Base-by-base conservation (phyloP, 1,140 invertebrate genomes). In the Zaprionus vittiger region DNA sequence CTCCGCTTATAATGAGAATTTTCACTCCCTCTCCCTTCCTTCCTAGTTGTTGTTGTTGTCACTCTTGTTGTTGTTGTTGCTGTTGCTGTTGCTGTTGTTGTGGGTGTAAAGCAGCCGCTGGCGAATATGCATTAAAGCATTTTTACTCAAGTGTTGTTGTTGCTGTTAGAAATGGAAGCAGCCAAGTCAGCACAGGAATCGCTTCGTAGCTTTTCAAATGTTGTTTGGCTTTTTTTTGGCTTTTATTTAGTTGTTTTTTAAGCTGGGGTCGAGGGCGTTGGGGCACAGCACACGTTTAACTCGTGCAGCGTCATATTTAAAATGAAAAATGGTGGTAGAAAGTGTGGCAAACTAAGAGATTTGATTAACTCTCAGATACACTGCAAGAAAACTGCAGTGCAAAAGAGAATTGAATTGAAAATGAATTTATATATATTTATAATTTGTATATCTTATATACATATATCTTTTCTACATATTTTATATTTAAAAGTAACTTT, bases 1-100 rank as follows among this genome's bases (percentile, higher is more conserved):
- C 85, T 85, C 65, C 61, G 81, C 79, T 90, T 89, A 86, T 89
- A 89, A 89, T 89, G 85, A 89, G 85, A 89, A 85, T 90, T 91
- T 90, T 65, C 64, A 69, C 66, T 65, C 57, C 31, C 31, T 34
- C 31, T 34, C 31, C 11, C 31, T 34, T 34, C 31, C 31, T 34
- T 34, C 31, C 28, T 26, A 65, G 67, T 60, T 62, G 66, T 56
- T 67, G 49, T 61, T 59, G 66, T 24, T 56, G 71, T 17, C 44
- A 68, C 34, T 73, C 56, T 64, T 62, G 75, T 56, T 62, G 59
- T 61, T 70, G 60, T 49, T 61, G 68, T 55, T 65, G 55, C n/a
- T 62, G 66, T 56, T 65, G 63, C 55, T 70, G 60, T 55, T 61
- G 17, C 14, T 52, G 26, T 37, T 17, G 17, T 41, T 63, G 54